Percentiles rank a stretch among this genome's conserved stretches.
Conservation (phyloP, 2,797 vertebrate genomes). For the Anguilla obscura region DNA sequence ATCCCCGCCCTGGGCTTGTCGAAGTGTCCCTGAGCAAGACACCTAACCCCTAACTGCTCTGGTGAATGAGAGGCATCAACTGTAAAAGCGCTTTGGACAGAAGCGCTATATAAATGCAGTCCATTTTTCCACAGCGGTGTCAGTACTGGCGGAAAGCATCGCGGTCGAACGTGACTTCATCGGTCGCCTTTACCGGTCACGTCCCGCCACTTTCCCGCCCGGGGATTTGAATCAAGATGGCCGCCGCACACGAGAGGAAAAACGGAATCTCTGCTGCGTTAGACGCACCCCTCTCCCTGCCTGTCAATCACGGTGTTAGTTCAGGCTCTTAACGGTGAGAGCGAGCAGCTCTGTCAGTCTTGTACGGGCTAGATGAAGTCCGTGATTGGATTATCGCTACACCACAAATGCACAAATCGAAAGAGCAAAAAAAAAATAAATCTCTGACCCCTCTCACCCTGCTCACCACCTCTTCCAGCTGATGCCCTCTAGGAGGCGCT, state of each 20-base stretch:
- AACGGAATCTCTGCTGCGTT: not conserved
- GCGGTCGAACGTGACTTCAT: not conserved
- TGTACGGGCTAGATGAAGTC: not conserved
- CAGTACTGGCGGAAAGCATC: not conserved
- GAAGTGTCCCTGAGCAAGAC: too few relatives aligned
- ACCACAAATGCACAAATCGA: too few relatives aligned
- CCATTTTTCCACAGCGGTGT: not conserved
- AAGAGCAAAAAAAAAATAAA: too few relatives aligned
- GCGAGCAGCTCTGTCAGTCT: not conserved
- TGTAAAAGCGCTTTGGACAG: too few relatives aligned
- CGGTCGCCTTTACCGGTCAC: not conserved
- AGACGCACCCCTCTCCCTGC: not conserved
- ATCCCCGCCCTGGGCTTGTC: too few relatives aligned
- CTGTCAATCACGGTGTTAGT: not conserved
- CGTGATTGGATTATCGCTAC: constrained; percentile 8
- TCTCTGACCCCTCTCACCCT: too few relatives aligned
- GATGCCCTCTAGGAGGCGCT: too few relatives aligned
- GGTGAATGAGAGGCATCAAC: too few relatives aligned
- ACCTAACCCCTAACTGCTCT: too few relatives aligned
- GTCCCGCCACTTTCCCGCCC: not conserved
- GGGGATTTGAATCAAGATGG: not conserved
- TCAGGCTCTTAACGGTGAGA: not conserved
- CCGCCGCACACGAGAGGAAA: not conserved
- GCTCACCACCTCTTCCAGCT: too few relatives aligned
- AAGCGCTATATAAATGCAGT: too few relatives aligned